These are phyloP conservation scores for Andrena bucephala DNA, from an alignment of 2,888 invertebrate genomes.

Conservation along the genomic window DNA sequence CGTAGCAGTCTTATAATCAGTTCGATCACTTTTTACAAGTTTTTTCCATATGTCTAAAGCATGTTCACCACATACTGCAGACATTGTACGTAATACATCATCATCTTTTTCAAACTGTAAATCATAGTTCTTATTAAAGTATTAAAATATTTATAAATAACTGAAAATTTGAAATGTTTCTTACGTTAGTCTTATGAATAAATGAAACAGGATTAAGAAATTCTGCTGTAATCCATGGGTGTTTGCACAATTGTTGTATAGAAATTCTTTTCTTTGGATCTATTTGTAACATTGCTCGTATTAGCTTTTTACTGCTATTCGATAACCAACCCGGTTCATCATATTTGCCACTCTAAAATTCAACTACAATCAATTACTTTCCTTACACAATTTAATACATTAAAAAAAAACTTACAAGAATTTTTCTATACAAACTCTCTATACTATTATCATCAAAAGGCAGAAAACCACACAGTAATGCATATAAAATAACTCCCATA, in stretches of 20 bases:
- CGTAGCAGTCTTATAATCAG: conserved; percentile 90
- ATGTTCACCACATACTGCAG: conserved; percentile 79
- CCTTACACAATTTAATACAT: too few relatives aligned
- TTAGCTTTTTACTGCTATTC: conserved; percentile 87
- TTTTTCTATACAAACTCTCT: conserved; percentile 90
- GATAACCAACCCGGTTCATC: conserved; percentile 90
- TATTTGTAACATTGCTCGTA: conserved; percentile 89
- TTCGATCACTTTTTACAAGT: conserved; percentile 80
- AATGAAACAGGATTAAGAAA: conserved; percentile 84
- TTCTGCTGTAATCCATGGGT: conserved; percentile 88
- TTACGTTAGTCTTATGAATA: conserved; percentile 81
- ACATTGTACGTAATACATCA: conserved; percentile 81
- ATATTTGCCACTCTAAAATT: conserved; percentile 89
- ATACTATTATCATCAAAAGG: conserved; percentile 93
- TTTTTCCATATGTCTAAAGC: conserved; percentile 85
- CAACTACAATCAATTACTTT: conserved; percentile 16
- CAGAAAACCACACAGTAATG: conserved; percentile 91
- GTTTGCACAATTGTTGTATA: conserved; percentile 88
- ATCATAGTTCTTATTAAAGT: conserved; percentile 22
- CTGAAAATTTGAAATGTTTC: conserved; percentile 21
- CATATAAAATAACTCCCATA: conserved; percentile 92
- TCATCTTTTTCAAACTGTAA: conserved; percentile 80
- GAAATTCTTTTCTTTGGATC: conserved; percentile 90
- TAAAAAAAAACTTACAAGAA: conserved; percentile 86
- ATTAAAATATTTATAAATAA: neutral